phyloP scores from a whole-genome alignment of 2,888 invertebrate genomes.

The Endotricha flammealis region DNA sequence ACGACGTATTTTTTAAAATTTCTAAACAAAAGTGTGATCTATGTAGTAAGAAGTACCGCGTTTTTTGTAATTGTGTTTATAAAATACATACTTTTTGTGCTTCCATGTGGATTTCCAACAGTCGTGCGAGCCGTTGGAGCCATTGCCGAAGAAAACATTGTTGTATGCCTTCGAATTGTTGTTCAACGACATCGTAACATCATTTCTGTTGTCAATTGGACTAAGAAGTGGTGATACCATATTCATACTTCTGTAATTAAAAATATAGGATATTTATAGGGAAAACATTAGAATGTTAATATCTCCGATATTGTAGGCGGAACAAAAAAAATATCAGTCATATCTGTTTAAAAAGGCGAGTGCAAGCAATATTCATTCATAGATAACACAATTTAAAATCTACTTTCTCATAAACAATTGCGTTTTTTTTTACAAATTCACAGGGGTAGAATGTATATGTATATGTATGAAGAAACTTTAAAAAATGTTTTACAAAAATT shows the following conservation, averaged over 20 bases:
- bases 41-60: too few species aligned
- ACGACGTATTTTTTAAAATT: too few species aligned
- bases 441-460: too few species aligned
- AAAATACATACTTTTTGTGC: conserved; percentile 64
- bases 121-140: conserved; percentile 32
- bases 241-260: conserved; percentile 45
- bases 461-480: conserved; percentile 6
- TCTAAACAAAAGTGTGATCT: too few species aligned
- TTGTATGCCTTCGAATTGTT: conserved; percentile 17
- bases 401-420: too few species aligned
- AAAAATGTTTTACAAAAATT: too few species aligned
- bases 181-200: conserved; percentile 22
- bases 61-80: too few species aligned
- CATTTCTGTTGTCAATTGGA: conserved; percentile 37
- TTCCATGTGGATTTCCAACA: conserved; percentile 67
- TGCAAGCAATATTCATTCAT: too few species aligned
- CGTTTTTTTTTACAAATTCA: too few species aligned
- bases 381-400: too few species aligned
- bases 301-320: not conserved
- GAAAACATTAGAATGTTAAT: not conserved
- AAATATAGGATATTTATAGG: not conserved
- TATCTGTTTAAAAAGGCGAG: too few species aligned
- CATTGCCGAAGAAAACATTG: conserved; percentile 57
- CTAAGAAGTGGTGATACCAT: conserved; percentile 52
- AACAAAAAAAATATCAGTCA: too few species aligned